Conservation (phyloP, 2,113 vertebrate genomes). For the Puma concolor region DNA sequence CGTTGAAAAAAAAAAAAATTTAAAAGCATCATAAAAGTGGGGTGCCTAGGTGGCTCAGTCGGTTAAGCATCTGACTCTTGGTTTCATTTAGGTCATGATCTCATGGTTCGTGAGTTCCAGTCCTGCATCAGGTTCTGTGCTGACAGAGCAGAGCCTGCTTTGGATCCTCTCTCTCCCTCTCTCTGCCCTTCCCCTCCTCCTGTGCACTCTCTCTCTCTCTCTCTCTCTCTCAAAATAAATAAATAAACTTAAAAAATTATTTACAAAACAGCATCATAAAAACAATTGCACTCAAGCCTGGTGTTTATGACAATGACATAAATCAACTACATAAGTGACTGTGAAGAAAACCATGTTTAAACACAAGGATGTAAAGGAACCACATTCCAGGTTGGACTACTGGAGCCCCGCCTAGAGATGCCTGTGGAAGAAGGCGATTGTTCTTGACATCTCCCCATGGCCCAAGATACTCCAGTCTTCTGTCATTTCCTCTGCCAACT, state of each 20-base stretch:
- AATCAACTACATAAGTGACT: not conserved
- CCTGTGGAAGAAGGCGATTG: not conserved
- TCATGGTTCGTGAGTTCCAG: too few relatives aligned
- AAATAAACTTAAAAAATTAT: too few relatives aligned
- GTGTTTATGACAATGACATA: not conserved
- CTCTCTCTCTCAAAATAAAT: too few relatives aligned
- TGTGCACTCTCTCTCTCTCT: rapidly evolving
- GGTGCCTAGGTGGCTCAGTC: too few relatives aligned
- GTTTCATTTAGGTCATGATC: too few relatives aligned
- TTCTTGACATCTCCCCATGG: not conserved
- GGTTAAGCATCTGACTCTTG: too few relatives aligned
- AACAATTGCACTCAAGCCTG: not conserved
- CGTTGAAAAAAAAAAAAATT: too few relatives aligned
- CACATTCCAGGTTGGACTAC: not conserved
- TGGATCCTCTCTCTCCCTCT: too few relatives aligned
- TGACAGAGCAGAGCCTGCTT: too few relatives aligned
- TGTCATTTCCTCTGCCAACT: not conserved
- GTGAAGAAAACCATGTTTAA: not conserved
- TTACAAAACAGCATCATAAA: not conserved
- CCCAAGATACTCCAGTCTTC: not conserved
- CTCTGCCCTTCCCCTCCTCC: too few relatives aligned
- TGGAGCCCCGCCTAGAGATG: not conserved
- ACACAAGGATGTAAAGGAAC: not conserved
- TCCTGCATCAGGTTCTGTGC: too few relatives aligned
- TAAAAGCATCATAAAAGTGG: not conserved